Conservation (phyloP, 2,888 invertebrate genomes). For the Oegoconia quadripuncta region DNA sequence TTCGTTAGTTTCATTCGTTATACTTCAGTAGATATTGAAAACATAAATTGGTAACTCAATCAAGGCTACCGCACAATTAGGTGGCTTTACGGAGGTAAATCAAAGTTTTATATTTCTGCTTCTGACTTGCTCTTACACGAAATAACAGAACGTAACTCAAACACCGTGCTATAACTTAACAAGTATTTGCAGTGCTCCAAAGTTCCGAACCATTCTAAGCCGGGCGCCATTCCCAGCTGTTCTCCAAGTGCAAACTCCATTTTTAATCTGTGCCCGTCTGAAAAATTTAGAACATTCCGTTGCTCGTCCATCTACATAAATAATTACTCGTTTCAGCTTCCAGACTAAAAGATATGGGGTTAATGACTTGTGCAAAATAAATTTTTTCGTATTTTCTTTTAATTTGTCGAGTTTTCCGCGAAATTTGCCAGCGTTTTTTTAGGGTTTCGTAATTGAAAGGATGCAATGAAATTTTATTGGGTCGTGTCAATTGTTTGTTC, state of each 20-base stretch:
- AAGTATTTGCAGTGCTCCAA: background rate
- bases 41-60: too few relatives aligned
- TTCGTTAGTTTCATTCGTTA: too few relatives aligned
- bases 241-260: constrained; percentile 19
- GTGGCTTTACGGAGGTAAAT: too few relatives aligned
- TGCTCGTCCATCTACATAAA: constrained; percentile 35
- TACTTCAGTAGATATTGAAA: too few relatives aligned
- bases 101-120: too few relatives aligned
- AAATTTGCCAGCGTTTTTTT: constrained; percentile 13
- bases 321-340: constrained; percentile 31
- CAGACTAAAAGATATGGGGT: constrained; percentile 35
- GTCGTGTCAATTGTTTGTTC: too few relatives aligned
- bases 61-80: too few relatives aligned
- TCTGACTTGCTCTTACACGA: background rate
- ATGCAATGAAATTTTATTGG: too few relatives aligned
- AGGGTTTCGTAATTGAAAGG: background rate
- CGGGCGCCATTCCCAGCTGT: constrained; percentile 7
- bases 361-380: constrained; percentile 34
- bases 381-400: constrained; percentile 26
- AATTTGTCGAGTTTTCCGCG: constrained; percentile 26
- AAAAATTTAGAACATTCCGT: constrained; percentile 33
- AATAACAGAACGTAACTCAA: constrained; percentile 4
- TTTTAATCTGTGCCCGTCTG: constrained; percentile 31
- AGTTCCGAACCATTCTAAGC: constrained; percentile 2
- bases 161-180: constrained; percentile 8